Evolutionary conservation across 2,888 invertebrate species (phyloP), one percentile per base, ranked within the genome.

Genomic region (Yponomeuta evonymella): DNA sequence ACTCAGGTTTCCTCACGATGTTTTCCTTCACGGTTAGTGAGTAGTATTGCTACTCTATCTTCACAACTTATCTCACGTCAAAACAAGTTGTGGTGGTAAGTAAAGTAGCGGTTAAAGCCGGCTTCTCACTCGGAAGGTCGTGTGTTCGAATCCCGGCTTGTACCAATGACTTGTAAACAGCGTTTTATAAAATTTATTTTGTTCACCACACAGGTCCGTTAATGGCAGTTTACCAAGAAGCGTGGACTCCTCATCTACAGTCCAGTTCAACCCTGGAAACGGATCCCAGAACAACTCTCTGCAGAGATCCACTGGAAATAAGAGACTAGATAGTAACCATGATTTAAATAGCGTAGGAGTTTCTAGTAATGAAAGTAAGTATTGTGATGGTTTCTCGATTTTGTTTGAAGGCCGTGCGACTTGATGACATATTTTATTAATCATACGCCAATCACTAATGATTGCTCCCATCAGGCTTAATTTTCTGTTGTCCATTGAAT

Each of bases 141-240:
- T 36, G 36, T 2, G 5, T 36, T 36, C 5, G 23, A 23, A 2
- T 36, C 36, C 0, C 5, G 5, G 5, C 2, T 36, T 36, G 4
- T 36, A 4, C 2, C 5, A 36, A 36, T 36, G 36, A 36, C 36
- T 36, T 36, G 36, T 36, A 36, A 2, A 36, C 36, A 36, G 5
- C 1, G 12, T 51, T 12, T 51, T 51, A 10, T 51, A 51, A 8
- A 51, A 10, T 12, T 1, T 6, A 51, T 58, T 58, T 23, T 23
- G 2, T 29, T 29, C 23, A 3, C n/a, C 33, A 30, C 67, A 2
- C 72, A 91, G 91, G 76, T 91, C 91, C 33, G 84, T 90, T 70
- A 92, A 91, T 71, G 91, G 91, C 8, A 91, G 90, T 76, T 76
- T 92, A 63, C 91, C 91, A 0, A 81, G 92, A 73, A 91, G 91